Evolutionary conservation across 2,113 vertebrate species (phyloP), one percentile per base, ranked within the genome.

Genomic region (Hyperoodon ampullatus): DNA sequence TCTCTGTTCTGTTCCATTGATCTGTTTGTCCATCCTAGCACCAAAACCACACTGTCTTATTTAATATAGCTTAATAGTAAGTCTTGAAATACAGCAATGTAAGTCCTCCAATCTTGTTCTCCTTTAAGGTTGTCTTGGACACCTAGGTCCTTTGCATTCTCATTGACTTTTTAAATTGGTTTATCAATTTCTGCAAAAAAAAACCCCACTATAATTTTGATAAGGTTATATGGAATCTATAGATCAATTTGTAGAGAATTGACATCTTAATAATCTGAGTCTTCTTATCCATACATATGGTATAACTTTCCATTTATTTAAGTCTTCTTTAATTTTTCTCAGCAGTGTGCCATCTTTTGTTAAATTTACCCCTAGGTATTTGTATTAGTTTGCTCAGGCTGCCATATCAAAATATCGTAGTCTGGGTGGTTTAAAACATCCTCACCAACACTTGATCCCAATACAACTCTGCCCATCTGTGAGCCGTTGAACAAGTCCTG

Each of bases 1-100:
- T 74, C 50, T 58, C 93, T 82, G 2, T 78, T 93, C 91, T 68
- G 15, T 78, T 68, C 47, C 71, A 66, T 15, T 70, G 60, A 60
- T 30, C 61, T 86, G 4, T n/a, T 78, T 80, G 66, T 80, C 53
- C 66, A 30, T 72, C 66, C 58, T 61, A 33, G 66, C n/a, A 61
- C 65, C 65, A 30, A 72, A 81, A 50, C 65, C 75, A 81, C 19
- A 10, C 2, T 42, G 47, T 21, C 47, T 85, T 61, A 72, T 65
- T 74, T 65, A 61, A 89, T 30, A 42, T 44, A 94, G 26, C 42
- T 89, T 89, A n/a, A 39, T 50, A n/a, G n/a, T 42, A 30, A 55
- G 93, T 28, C n/a, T 72, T 18, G 11, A 75, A 44, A 66, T 65
- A 70, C 44, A 60, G 44, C 75, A 3, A 74, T 55, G 21, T 65